Evolutionary conservation across 2,113 vertebrate genomes (phyloP).

Genomic region (Empidonax traillii): DNA sequence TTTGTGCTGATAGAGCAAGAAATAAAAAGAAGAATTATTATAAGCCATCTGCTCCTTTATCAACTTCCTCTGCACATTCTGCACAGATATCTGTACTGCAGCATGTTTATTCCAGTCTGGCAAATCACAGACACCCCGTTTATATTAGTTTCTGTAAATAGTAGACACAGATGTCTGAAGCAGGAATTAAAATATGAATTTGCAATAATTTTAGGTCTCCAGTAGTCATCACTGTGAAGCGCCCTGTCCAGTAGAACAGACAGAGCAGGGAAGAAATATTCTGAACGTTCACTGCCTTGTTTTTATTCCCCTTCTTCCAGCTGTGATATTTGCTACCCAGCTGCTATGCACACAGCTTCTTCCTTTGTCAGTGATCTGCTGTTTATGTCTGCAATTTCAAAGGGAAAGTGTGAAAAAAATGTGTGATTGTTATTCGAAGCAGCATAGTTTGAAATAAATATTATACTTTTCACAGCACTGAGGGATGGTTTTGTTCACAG

Average conservation of each 20-base stretch:
- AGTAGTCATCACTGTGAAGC: neutral
- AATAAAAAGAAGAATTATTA: neutral
- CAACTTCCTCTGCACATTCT: neutral
- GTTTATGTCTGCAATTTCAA: neutral
- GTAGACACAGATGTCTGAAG: neutral
- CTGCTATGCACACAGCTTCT: neutral
- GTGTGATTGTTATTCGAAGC: neutral
- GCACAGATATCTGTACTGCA: neutral
- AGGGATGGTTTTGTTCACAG: neutral
- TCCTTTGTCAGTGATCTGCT: neutral
- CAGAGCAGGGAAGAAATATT: neutral
- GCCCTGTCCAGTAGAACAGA: neutral
- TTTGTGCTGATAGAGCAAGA: neutral
- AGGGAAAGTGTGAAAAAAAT: neutral
- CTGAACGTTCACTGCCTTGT: neutral
- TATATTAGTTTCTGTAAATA: conserved; percentile 51
- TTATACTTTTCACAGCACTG: neutral
- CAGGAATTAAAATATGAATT: conserved; percentile 31
- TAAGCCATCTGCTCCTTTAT: neutral
- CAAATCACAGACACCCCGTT: neutral
- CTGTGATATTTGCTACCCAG: neutral
- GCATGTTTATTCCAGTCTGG: neutral
- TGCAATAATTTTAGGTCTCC: neutral
- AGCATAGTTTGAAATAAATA: neutral
- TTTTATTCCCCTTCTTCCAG: neutral